phyloP scores from a whole-genome alignment of 2,888 invertebrate species.

The Rhorus exstirpatorius region DNA sequence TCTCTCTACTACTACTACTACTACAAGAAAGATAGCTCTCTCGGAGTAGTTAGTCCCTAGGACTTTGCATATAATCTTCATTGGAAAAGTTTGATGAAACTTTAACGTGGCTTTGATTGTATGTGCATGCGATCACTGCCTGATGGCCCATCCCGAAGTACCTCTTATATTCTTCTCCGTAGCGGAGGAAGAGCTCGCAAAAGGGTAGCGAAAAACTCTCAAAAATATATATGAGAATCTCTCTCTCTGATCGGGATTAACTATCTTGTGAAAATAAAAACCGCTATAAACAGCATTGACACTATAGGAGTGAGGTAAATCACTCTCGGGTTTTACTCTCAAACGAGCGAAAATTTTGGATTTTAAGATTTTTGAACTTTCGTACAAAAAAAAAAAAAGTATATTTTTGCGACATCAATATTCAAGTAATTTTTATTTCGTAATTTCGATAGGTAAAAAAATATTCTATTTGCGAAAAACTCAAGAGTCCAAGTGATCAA shows the following conservation, averaged over 20 bases:
- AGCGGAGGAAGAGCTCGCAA: background rate
- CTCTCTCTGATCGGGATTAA: background rate
- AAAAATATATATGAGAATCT: background rate
- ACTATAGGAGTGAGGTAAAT: background rate
- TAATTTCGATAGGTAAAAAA: background rate
- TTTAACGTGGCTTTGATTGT: constrained; percentile 67
- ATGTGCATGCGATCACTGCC: constrained; percentile 41
- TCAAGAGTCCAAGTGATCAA: too few relatives aligned
- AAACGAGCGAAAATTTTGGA: background rate
- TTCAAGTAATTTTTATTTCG: background rate
- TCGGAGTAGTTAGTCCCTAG: constrained; percentile 81
- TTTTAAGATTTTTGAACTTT: background rate
- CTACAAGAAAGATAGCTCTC: constrained; percentile 83
- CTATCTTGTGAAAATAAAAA: background rate
- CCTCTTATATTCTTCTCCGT: background rate
- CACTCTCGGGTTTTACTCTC: background rate
- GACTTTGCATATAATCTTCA: constrained; percentile 83
- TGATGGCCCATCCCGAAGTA: background rate
- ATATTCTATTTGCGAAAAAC: too few relatives aligned
- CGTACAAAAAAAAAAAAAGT: background rate
- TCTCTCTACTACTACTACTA: too few relatives aligned
- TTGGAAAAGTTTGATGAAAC: constrained; percentile 83
- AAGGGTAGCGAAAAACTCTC: background rate
- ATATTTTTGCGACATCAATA: background rate
- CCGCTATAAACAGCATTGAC: too few relatives aligned